Conservation (phyloP, 2,888 invertebrate species). For the Anthrax anthrax region DNA sequence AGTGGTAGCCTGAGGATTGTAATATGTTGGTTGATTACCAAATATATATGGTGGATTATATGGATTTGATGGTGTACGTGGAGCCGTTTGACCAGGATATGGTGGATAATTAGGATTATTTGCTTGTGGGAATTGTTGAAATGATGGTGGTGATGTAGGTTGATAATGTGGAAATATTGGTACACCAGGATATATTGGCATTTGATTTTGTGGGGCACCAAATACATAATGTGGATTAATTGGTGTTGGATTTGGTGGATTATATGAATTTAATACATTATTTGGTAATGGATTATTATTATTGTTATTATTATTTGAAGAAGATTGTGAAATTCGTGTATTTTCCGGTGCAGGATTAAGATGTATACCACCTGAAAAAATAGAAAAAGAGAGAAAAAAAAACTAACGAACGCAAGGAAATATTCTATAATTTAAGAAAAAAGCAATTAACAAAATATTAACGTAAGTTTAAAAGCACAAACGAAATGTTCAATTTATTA, state of each 20-base stretch:
- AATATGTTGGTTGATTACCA: conserved; percentile 29
- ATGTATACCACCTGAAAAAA: conserved; percentile 31
- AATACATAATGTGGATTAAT: conserved; percentile 34
- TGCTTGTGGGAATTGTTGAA: conserved; percentile 35
- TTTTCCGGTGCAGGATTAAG: conserved; percentile 32
- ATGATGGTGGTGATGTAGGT: conserved; percentile 29
- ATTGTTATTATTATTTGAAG: conserved; percentile 15
- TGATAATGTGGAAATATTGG: conserved; percentile 32
- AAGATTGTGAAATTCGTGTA: conserved; percentile 15
- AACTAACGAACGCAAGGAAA: too few species aligned
- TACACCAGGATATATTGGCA: conserved; percentile 25
- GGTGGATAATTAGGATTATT: conserved; percentile 31
- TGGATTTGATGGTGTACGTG: conserved; percentile 28
- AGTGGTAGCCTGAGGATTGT: conserved; percentile 27
- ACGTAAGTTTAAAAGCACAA: too few species aligned
- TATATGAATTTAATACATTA: conserved; percentile 8
- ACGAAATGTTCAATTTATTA: too few species aligned
- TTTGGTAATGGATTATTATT: conserved; percentile 35
- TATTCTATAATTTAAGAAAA: too few species aligned
- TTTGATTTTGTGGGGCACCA: conserved; percentile 26
- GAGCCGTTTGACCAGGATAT: conserved; percentile 26
- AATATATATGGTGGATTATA: conserved; percentile 33
- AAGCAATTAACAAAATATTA: too few species aligned
- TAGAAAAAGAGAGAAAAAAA: background rate
- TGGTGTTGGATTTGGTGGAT: conserved; percentile 11